phyloP scores from a whole-genome alignment of 2,797 vertebrate species.

The Aeoliscus strigatus region DNA sequence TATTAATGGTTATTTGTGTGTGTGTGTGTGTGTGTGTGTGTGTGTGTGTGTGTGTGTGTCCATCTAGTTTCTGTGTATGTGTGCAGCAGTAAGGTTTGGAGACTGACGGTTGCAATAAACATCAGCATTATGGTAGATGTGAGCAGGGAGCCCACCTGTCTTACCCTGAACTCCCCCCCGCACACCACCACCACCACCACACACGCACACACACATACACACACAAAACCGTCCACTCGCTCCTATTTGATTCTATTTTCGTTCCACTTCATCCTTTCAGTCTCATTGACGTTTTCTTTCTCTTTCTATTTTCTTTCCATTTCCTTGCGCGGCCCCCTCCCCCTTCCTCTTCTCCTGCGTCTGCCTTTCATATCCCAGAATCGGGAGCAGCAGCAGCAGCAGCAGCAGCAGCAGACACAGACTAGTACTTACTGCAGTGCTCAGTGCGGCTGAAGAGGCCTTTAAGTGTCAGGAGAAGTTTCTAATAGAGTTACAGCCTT shows the following conservation, averaged over 20 bases:
- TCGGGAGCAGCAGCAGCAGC: constrained; percentile 18
- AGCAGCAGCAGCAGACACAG: constrained; percentile 25
- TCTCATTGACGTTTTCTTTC: neutral
- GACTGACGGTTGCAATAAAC: constrained; percentile 59
- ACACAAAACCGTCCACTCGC: too few relatives aligned
- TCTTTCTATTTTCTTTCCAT: neutral
- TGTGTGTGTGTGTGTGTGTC: too few relatives aligned
- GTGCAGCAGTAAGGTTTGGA: constrained; percentile 20
- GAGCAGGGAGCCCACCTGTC: constrained; percentile 27
- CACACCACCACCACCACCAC: too few relatives aligned
- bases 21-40: too few relatives aligned
- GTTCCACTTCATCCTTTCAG: constrained; percentile 3
- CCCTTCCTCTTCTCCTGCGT: neutral
- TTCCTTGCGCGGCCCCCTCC: neutral
- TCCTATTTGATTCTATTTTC: constrained; percentile 4
- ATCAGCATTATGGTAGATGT: constrained; percentile 57
- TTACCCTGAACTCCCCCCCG: constrained; percentile 21
- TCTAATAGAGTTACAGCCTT: constrained; percentile 39
- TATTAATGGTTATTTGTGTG: too few relatives aligned
- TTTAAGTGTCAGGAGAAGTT: constrained; percentile 47
- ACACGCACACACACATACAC: too few relatives aligned
- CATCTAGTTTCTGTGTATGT: too few relatives aligned
- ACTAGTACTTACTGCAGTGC: constrained; percentile 5
- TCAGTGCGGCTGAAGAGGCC: constrained; percentile 30
- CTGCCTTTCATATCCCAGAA: neutral